Base-by-base conservation (phyloP, 2,113 vertebrate genomes). In the Onychorhynchus coronatus region DNA sequence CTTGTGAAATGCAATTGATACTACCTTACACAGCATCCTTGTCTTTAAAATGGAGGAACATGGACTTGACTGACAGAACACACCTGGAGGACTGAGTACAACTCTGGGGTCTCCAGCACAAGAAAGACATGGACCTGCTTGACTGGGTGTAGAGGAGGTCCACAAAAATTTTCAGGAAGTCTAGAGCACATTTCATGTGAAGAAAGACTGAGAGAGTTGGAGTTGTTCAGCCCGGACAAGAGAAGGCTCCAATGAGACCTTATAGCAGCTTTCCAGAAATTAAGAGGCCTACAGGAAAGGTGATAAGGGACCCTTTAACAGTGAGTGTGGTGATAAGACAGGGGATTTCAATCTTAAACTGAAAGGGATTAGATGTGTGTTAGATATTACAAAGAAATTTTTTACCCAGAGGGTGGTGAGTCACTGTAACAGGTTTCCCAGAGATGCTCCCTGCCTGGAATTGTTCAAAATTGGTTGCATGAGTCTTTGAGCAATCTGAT, bases 41-140 rank as follows among this genome's bases (percentile, higher is more conserved):
- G 22, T 35, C 24, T 79, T 27, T 41, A 44, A 74, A 44, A 12
- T 14, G 33, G 14, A 56, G 23, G 55, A 5, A 19, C 10, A 12
- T 20, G 12, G 12, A 33, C 41, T 56, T 39, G 6, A 39, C 0
- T 2, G 5, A 6, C 50, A 23, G 6, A 39, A 6, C 15, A 24
- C 4, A 20, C 15, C 15, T n/a, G 28, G 19, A 47, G 6, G 23
- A 46, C 15, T 39, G 23, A 46, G n/a, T 30, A 20, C 3, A 6
- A 15, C 7, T 55, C 23, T 63, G 12, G 19, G 16, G 2, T 63
- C 13, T 9, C 19, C 11, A 47, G 28, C n/a, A 62, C 15, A 55
- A 30, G 41, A 55, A 62, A n/a, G 23, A 53, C 10, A 13, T 16
- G 27, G 28, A 11, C 5, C 6, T 71, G n/a, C n/a, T 78, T 47